Percentiles rank a stretch among this genome's conserved stretches.
Conservation (phyloP, 2,888 invertebrate genomes). For the Xestia xanthographa region DNA sequence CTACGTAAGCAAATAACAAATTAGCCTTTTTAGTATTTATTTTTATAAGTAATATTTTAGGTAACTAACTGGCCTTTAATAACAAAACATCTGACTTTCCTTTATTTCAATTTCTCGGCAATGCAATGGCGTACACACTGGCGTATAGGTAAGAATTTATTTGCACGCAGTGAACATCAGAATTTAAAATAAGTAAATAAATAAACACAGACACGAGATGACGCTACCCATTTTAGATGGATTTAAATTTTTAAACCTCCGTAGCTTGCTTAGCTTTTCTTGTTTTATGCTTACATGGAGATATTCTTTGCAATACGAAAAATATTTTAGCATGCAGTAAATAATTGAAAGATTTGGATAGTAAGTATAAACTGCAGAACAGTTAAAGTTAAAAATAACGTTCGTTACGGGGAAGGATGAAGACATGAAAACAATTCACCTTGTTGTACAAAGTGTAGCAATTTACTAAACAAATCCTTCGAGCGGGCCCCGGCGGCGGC, state of each 20-base stretch:
- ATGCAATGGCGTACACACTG: constrained; percentile 13
- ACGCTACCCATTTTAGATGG: constrained; percentile 55
- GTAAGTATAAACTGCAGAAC: background rate
- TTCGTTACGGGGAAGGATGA: constrained; percentile 35
- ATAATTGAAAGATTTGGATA: background rate
- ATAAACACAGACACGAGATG: constrained; percentile 52
- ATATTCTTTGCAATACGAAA: constrained; percentile 12
- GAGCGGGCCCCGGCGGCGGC: constrained; percentile 47
- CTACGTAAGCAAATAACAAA: background rate
- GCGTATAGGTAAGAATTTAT: constrained; percentile 46
- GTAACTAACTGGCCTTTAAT: background rate
- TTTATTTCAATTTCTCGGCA: constrained; percentile 36
- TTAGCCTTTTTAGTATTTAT: background rate
- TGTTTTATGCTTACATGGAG: constrained; percentile 27
- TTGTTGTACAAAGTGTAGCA: constrained; percentile 62
- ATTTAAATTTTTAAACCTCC: constrained; percentile 54
- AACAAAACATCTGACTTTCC: constrained; percentile 29
- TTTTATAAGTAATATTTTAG: constrained; percentile 10
- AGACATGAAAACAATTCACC: constrained; percentile 64
- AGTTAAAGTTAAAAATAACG: constrained; percentile 23
- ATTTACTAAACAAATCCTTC: constrained; percentile 71
- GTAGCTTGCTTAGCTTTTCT: constrained; percentile 37
- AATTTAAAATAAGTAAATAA: constrained; percentile 62
- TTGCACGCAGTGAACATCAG: constrained; percentile 39
- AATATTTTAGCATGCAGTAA: background rate